These are phyloP conservation scores for Poliocrania exsul DNA, from an alignment of 2,797 vertebrate genomes.

Conservation along the genomic window DNA sequence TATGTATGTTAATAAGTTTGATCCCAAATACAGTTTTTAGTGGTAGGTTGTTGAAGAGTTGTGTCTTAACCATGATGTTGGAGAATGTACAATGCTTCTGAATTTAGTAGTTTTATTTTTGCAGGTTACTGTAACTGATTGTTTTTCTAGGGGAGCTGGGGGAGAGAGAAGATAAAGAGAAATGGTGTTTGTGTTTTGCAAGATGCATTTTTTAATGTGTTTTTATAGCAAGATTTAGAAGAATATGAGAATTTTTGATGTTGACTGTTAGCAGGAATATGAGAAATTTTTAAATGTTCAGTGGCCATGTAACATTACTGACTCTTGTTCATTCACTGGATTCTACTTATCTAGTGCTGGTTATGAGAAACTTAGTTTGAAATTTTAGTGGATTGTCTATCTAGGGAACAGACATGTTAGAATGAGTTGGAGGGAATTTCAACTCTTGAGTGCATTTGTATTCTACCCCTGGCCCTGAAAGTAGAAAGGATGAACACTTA, in stretches of 20 bases:
- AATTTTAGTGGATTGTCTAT: background rate
- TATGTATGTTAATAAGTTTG: background rate
- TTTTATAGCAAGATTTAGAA: background rate
- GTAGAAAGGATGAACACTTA: background rate
- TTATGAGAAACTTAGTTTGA: background rate
- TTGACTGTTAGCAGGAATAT: background rate
- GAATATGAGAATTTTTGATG: background rate
- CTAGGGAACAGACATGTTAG: background rate
- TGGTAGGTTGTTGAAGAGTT: background rate
- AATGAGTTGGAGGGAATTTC: background rate
- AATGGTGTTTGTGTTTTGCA: background rate
- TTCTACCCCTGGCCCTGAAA: background rate
- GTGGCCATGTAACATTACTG: fast-evolving
- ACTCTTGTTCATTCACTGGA: background rate
- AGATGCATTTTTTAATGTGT: background rate
- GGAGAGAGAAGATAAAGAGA: background rate
- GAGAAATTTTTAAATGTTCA: background rate
- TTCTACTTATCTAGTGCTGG: background rate
- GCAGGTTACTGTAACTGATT: background rate
- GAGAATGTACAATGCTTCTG: background rate
- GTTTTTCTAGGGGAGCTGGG: fast-evolving
- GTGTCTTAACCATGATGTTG: background rate
- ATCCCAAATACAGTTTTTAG: background rate
- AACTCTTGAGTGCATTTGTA: background rate
- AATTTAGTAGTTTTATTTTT: background rate